phyloP scores from a whole-genome alignment of 2,113 vertebrate species.

The Lethenteron camtschaticum region DNA sequence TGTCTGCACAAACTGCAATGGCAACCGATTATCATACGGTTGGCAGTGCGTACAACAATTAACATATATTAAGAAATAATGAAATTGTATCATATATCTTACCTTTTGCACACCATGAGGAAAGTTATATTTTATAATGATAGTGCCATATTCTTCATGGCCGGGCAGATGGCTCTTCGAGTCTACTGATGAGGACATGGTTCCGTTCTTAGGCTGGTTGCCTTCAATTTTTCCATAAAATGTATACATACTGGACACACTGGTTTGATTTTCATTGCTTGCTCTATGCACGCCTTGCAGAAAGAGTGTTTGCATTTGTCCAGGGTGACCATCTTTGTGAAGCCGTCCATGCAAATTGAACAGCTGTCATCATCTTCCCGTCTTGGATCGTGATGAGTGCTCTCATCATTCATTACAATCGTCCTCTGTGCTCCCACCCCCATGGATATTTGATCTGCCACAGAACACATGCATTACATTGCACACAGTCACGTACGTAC shows the following conservation, averaged over 20 bases:
- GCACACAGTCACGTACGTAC: too few species aligned
- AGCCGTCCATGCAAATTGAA: slow-evolving; percentile 77
- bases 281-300: slow-evolving; percentile 59
- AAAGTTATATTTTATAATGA: slow-evolving; percentile 89
- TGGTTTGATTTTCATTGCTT: slow-evolving; percentile 66
- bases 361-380: slow-evolving; percentile 41
- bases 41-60: too few species aligned
- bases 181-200: slow-evolving; percentile 67
- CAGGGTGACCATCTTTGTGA: slow-evolving; percentile 53
- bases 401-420: too few species aligned
- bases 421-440: too few species aligned
- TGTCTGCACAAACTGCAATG: too few species aligned
- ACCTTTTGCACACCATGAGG: slow-evolving; percentile 62
- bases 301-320: slow-evolving; percentile 70
- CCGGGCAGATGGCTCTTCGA: slow-evolving; percentile 53
- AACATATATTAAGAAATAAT: too few species aligned
- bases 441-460: too few species aligned
- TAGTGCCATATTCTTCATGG: slow-evolving; percentile 66
- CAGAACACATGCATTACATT: too few species aligned
- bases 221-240: slow-evolving; percentile 74
- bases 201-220: slow-evolving; percentile 70
- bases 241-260: slow-evolving; percentile 73
- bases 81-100: slow-evolving; percentile 16
- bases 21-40: too few species aligned
- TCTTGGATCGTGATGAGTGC: too few species aligned